Evolutionary conservation across 2,113 vertebrate genomes (phyloP).

Genomic region (Anolis sagrei): DNA sequence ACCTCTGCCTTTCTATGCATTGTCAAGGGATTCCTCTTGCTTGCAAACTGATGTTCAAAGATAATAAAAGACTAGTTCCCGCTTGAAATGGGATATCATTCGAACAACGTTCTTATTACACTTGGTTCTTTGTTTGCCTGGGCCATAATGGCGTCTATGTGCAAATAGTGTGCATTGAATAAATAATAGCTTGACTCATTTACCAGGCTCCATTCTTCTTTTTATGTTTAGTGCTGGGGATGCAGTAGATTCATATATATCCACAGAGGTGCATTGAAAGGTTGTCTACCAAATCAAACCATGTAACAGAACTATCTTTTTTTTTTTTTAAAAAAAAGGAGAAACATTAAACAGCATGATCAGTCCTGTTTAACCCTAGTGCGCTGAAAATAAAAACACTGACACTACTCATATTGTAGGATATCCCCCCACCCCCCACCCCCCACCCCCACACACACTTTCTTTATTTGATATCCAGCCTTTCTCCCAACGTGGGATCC

Average conservation of each 20-base stretch:
- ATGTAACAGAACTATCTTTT: no score
- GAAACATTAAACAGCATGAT: no score
- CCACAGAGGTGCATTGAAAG: not conserved
- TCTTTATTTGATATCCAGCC: no score
- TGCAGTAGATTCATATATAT: rapidly evolving
- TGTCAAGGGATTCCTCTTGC: rapidly evolving
- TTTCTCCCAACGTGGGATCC: no score
- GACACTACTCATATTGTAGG: no score
- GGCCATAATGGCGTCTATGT: rapidly evolving
- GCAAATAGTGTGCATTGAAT: rapidly evolving
- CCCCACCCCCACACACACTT: no score
- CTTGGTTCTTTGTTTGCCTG: rapidly evolving
- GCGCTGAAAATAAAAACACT: no score
- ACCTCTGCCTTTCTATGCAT: not conserved
- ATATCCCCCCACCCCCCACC: no score
- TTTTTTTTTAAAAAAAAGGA: no score
- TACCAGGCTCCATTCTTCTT: rapidly evolving
- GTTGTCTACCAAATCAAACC: not conserved
- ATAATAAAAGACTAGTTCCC: rapidly evolving
- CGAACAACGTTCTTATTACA: not conserved
- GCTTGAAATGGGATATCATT: rapidly evolving
- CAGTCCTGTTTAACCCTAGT: no score
- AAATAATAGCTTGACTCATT: not conserved
- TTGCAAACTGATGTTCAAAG: rapidly evolving
- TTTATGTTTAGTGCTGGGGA: rapidly evolving